Base-by-base conservation (phyloP, 2,113 vertebrate species). In the Garra rufa region DNA sequence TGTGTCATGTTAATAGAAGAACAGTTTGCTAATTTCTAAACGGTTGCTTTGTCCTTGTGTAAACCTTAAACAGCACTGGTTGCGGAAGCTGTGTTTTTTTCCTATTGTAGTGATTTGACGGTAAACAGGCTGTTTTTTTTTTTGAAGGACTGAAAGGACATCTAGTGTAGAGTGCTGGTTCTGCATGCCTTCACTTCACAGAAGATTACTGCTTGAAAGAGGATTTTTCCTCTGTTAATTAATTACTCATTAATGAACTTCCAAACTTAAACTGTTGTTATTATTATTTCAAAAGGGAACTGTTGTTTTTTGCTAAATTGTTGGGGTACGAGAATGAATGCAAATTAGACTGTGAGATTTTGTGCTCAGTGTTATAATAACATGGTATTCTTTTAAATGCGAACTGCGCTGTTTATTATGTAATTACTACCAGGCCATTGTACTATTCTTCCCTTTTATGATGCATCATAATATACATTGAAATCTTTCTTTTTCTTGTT, bases 121-220 rank as follows among this genome's bases (percentile, higher is more conserved):
- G 19, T 30, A 11, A 0, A 41, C 5, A 34, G 5, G 21, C 15
- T 52, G 44, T 9, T 52, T 17, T 14, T 34, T 61, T 44, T 50
- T 50, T 10, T 17, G 41, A 85, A 82, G 46, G 26, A 30, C 76
- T 55, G 38, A 38, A 83, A 24, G 52, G 85, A 50, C 85, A 88
- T 81, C 83, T 87, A 85, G 65, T 85, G 85, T 55, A 73, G 14
- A 24, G 21, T 28, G 4, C n/a, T 81, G 41, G 79, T 70, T 78
- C 46, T 80, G 59, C 77, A 65, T 24, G 19, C 5, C 14, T 71
- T 61, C 9, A n/a, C 41, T 48, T 75, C 11, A 11, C 11, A 4
- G 2, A 48, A 30, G 76, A 61, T 61, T 24, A 57, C 13, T 9
- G 10, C 38, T 65, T 11, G 14, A 28, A 80, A 65, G 9, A 15